Base-by-base conservation (phyloP, 2,888 invertebrate genomes). In the Trissoscelio sp. region DNA sequence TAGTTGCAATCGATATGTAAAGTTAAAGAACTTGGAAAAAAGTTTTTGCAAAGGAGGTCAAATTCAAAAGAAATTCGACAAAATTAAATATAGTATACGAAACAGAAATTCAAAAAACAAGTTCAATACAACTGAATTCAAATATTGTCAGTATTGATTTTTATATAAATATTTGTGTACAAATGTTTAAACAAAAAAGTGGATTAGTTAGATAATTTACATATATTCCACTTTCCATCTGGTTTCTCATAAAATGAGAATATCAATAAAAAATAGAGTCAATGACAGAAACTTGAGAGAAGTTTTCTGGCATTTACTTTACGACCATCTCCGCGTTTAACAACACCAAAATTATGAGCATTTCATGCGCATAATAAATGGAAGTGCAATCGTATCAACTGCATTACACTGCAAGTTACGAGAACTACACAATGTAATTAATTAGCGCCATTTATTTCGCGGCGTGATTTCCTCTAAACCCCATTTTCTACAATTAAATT, bases 281-380 rank as follows among this genome's bases (percentile, higher is more conserved):
- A 34, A 6, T 11, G 34, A 34, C 11, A 2, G 11, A 34, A 4
- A 34, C 9, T 34, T 34, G 6, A 34, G 11, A 9, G 9, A 2
- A 34, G 34, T 34, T 34, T 34, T 44, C 14, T 12, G 6, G 18
- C n/a, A 12, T 62, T 62, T 62, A 34, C 48, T 48, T 31, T 62
- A 62, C 48, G 46, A 12, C 31, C 18, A 18, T 34, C 18, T 62
- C 16, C 5, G 9, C 18, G 24, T 51, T 64, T 46, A 62, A 62
- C 62, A 62, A 46, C 64, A 11, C 51, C 24, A 53, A 42, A 62
- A 62, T 72, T 62, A 72, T 72, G 72, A 72, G 31, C 34, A 62
- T 62, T 72, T 72, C 53, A 72, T 62, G 60, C 60, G 16, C 62
- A 72, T 72, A 72, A 72, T 62, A 72, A 72, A 72, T 53, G 53